Conservation (phyloP, 2,113 vertebrate species). For the Parotia lawesii region DNA sequence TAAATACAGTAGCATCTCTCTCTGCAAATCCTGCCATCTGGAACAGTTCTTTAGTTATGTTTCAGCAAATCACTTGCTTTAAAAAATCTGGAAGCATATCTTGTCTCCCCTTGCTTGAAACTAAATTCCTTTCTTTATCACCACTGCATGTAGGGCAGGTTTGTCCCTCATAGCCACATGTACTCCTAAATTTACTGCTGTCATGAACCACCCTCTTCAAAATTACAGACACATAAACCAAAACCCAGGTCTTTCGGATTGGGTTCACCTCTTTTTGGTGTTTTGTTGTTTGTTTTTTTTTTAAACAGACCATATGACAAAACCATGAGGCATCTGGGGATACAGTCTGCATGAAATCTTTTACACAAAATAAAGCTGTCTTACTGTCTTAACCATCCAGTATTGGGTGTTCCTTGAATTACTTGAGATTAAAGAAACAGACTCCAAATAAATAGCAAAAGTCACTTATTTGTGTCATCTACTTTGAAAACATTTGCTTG, state of each 20-base stretch:
- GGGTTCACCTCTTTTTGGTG: not conserved
- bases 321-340: not conserved
- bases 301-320: not conserved
- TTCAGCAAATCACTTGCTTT: not conserved
- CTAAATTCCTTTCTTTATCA: not conserved
- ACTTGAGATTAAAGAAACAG: not conserved
- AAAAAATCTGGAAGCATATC: not conserved
- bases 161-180: not conserved
- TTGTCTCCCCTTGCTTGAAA: not conserved
- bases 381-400: not conserved
- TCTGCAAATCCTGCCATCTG: conserved; percentile 12
- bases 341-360: not conserved
- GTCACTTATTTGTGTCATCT: not conserved
- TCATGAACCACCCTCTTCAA: not conserved
- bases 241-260: not conserved
- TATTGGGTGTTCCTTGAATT: not conserved
- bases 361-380: conserved; percentile 46
- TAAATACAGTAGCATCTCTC: conserved; percentile 4
- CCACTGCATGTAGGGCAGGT: not conserved
- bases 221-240: not conserved
- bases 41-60: not conserved
- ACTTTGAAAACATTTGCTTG: conserved; percentile 1
- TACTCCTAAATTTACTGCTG: not conserved
- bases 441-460: conserved; percentile 18
- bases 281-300: not conserved